Evolutionary conservation across 64 coral and sea anemone species (phyloP).

Genomic region (Stylophora pistillata): DNA sequence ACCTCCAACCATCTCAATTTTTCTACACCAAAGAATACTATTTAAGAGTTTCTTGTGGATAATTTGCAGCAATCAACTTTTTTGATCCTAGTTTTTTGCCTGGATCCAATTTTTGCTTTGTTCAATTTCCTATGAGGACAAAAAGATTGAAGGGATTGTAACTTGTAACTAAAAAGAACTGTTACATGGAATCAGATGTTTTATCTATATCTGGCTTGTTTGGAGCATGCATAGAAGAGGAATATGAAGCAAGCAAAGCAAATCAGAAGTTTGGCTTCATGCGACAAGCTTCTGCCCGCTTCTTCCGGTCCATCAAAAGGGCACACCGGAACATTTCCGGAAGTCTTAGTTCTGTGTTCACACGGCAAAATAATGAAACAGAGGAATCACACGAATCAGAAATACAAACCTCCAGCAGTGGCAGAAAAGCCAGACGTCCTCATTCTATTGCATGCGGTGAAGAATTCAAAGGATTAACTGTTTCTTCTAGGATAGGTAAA

Average conservation of each 20-base stretch:
- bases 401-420: not conserved
- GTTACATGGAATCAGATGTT: conserved; percentile 25
- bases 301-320: conserved; percentile 70
- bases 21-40: not conserved
- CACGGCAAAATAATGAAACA: conserved; percentile 13
- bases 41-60: not conserved
- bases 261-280: conserved; percentile 67
- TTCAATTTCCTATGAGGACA: too few species aligned
- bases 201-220: conserved; percentile 33
- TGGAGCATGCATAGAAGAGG: conserved; percentile 49
- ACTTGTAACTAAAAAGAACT: not conserved
- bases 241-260: conserved; percentile 21
- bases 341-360: conserved; percentile 66
- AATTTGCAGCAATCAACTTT: too few species aligned
- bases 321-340: conserved; percentile 69
- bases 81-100: too few species aligned
- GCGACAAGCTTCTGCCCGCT: conserved; percentile 62
- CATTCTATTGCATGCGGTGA: conserved; percentile 55
- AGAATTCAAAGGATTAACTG: conserved; percentile 44
- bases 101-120: too few species aligned
- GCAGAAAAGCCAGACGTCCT: conserved; percentile 16
- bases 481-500: conserved; percentile 41
- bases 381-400: not conserved
- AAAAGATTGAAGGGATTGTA: too few species aligned
- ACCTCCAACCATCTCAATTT: not conserved